phyloP scores from a whole-genome alignment of 1,140 invertebrate genomes.

The Oncopodura yosiiana region DNA sequence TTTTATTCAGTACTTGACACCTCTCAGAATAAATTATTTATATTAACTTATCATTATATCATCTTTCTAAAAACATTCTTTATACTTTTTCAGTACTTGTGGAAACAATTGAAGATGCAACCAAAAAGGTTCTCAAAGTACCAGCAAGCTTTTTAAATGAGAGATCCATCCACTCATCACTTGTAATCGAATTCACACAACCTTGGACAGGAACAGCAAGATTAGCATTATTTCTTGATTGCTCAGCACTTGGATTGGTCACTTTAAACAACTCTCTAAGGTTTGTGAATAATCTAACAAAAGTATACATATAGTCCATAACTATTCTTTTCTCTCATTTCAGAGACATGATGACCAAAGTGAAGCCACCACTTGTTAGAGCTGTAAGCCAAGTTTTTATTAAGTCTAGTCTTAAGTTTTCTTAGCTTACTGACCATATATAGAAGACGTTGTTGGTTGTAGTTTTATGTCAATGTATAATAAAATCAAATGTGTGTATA shows the following conservation, averaged over 20 bases:
- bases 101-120: constrained; percentile 47
- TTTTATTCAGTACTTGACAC: too few species aligned
- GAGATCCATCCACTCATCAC: constrained; percentile 42
- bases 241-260: constrained; percentile 46
- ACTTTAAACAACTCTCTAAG: constrained; percentile 45
- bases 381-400: constrained; percentile 5
- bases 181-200: constrained; percentile 49
- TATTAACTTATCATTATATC: too few species aligned
- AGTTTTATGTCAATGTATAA: too few species aligned
- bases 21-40: too few species aligned
- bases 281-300: too few species aligned
- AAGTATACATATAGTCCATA: not conserved
- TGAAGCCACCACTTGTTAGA: constrained; percentile 18
- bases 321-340: too few species aligned
- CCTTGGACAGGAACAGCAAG: constrained; percentile 42
- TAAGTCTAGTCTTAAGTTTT: not conserved
- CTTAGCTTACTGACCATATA: constrained; percentile 36
- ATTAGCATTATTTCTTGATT: constrained; percentile 50
- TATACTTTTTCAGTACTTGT: constrained; percentile 46
- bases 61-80: too few species aligned
- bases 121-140: constrained; percentile 43
- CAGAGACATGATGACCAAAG: constrained; percentile 27
- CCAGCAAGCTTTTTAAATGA: constrained; percentile 38
- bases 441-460: constrained; percentile 25
- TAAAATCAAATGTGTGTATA: constrained; percentile 38